phyloP scores from a whole-genome alignment of 2,113 vertebrate species.

The Tylochromis polylepis region DNA sequence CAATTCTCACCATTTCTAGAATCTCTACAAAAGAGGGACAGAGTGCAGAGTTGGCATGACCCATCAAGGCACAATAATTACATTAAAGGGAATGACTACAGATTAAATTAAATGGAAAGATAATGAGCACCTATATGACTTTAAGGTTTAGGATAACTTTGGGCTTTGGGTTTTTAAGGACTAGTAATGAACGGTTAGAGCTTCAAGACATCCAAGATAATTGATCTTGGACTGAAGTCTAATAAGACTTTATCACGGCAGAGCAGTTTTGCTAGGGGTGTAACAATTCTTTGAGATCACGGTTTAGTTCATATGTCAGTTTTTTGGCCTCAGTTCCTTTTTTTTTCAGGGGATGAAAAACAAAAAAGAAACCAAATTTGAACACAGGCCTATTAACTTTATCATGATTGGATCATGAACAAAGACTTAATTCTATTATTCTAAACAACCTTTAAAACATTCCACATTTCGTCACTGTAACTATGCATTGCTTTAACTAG shows the following conservation, averaged over 20 bases:
- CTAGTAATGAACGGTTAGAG: slow-evolving; percentile 10
- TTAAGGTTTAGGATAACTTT: slow-evolving; percentile 42
- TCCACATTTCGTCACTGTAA: background rate
- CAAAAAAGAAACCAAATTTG: background rate
- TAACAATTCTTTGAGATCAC: background rate
- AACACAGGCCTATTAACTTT: background rate
- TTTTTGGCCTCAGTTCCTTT: background rate
- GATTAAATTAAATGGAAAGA: background rate
- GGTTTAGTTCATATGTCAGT: background rate
- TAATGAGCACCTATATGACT: background rate
- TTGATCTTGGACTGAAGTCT: background rate
- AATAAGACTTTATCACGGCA: background rate
- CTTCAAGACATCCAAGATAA: background rate
- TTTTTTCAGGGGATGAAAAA: background rate
- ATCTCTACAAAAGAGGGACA: background rate
- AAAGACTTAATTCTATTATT: background rate
- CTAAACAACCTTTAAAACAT: background rate
- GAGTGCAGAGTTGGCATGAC: background rate
- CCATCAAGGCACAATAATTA: background rate
- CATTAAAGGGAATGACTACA: background rate
- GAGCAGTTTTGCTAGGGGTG: background rate
- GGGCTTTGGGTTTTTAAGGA: slow-evolving; percentile 32
- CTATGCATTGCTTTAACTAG: background rate
- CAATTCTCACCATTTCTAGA: background rate
- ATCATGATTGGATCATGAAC: background rate